phyloP scores from a whole-genome alignment of 2,113 vertebrate genomes.

The Menidia beryllina region DNA sequence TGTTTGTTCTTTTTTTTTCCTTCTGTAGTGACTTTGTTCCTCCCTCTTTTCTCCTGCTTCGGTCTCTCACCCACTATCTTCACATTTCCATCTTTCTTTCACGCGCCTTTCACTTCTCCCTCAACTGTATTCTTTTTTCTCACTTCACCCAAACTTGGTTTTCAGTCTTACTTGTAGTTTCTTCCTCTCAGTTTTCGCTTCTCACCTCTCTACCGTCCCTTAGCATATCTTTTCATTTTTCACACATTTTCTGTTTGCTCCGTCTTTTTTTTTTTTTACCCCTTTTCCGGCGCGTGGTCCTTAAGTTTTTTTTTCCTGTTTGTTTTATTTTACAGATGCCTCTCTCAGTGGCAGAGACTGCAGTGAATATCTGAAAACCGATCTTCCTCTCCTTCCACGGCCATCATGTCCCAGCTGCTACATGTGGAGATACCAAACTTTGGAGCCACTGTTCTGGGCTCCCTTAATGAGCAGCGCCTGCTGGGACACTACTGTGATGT shows the following conservation, averaged over 20 bases:
- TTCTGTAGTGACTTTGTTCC: conserved; percentile 58
- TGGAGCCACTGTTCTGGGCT: conserved; percentile 95
- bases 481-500: conserved; percentile 98
- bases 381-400: conserved; percentile 59
- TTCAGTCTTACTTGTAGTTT: conserved; percentile 44
- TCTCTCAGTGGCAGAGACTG: conserved; percentile 75
- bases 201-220: conserved; percentile 45
- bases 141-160: conserved; percentile 59
- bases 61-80: conserved; percentile 65
- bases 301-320: conserved; percentile 8
- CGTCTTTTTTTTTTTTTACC: conserved; percentile 24
- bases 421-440: conserved; percentile 99
- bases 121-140: conserved; percentile 64
- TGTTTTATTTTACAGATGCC: conserved; percentile 84
- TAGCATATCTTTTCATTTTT: conserved; percentile 52
- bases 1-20: conserved; percentile 8
- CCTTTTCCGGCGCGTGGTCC: conserved; percentile 13
- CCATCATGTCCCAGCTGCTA: conserved; percentile 96
- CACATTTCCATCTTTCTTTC: conserved; percentile 67
- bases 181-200: conserved; percentile 38
- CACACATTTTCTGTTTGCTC: conserved; percentile 36
- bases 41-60: conserved; percentile 58
- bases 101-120: conserved; percentile 67
- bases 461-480: conserved; percentile 95
- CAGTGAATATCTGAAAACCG: conserved; percentile 82